phyloP scores from a whole-genome alignment of 2,113 vertebrate species.

The Panthera leo region DNA sequence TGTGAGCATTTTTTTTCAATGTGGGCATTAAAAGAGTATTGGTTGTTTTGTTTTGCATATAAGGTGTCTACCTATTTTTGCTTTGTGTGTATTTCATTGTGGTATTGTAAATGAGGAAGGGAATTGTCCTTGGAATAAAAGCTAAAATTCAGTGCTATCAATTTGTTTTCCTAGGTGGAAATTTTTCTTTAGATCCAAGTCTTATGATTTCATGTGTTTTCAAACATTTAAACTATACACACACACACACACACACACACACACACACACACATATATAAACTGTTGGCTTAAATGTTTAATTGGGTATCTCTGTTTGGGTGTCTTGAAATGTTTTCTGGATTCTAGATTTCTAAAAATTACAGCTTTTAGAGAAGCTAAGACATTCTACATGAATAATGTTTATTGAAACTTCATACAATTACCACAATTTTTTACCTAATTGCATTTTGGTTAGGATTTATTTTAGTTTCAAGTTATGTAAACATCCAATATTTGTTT shows the following conservation, averaged over 20 bases:
- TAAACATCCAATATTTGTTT: conserved; percentile 55
- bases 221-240: background rate
- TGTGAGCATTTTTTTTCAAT: background rate
- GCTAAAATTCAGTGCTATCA: background rate
- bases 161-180: background rate
- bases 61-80: background rate
- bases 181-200: background rate
- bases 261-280: too few species aligned
- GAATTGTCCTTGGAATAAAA: background rate
- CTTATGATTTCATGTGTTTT: background rate
- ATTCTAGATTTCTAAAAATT: background rate
- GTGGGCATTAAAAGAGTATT: background rate
- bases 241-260: too few species aligned
- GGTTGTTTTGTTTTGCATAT: background rate
- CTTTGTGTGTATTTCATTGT: background rate
- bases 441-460: conserved; percentile 33
- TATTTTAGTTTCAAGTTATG: conserved; percentile 60
- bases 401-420: background rate
- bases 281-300: background rate
- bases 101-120: background rate
- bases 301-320: background rate
- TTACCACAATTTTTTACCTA: conserved; percentile 41
- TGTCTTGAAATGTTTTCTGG: conserved; percentile 13
- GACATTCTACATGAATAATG: background rate
- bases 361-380: background rate